Evolutionary conservation across 1,140 invertebrate genomes (phyloP), one percentile per base, ranked within the genome.

Genomic region (Drosophila pallidifrons): DNA sequence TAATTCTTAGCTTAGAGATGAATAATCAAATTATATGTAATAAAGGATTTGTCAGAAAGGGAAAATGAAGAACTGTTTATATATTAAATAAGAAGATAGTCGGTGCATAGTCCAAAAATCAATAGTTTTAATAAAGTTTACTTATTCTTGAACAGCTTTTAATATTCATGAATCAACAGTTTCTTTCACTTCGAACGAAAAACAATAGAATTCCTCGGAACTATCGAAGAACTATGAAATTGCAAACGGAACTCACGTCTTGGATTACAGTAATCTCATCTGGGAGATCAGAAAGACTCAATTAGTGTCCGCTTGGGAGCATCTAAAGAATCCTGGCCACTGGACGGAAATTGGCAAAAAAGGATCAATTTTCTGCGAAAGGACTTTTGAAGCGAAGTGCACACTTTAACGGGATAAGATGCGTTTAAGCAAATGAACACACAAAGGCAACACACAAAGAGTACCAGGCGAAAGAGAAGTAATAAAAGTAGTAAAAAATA

Each of bases 351-450:
- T 85, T 83, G 77, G 81, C 81, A 83, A 77, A 83, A 83, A 77
- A 72, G 72, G 81, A 85, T 83, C 81, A 83, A 83, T 83, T 85
- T 82, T 83, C 77, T 82, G 81, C 60, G 68, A 79, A 75, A 61
- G 16, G 75, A 60, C 25, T 49, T 49, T 25, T 54, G 74, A 74
- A 61, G 41, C 64, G 38, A 35, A 20, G 72, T 46, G 81, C 58
- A 63, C 76, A 80, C 75, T 83, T 83, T 83, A 85, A 83, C 81
- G 83, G 81, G 81, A 83, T 83, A 70, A 85, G 73, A 82, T 76
- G 81, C 72, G 73, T 82, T 82, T 82, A 82, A 82, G 81, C 81
- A 82, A 82, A 82, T 82, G 81, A 82, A 79, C 81, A 80, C 72
- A 72, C 81, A 83, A 83, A 71, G 60, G 8, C 69, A 66, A 51